Evolutionary conservation across 2,888 invertebrate genomes (phyloP), one percentile per base, ranked within the genome.

Genomic region (Chymomyza caudatula): DNA sequence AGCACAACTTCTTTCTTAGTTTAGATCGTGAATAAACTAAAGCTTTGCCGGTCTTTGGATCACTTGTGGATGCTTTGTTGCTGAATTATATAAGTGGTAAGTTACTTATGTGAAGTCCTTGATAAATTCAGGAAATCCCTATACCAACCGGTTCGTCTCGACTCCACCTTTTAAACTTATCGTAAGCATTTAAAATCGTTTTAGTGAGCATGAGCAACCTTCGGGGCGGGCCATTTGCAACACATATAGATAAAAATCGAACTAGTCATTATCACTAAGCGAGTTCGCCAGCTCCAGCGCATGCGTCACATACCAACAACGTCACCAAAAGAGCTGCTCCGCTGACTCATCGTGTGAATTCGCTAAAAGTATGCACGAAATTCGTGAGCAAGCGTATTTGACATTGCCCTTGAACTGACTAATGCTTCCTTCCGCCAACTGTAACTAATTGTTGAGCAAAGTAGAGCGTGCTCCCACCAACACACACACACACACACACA

Each of bases 381-480:
- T 78, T 68, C 71, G 43, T 15, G 47, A 15, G 47, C 13, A 17
- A 13, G 51, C 51, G 19, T 51, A 13, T 51, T 4, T 13, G 63
- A 56, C 20, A 15, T 44, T 77, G 79, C 73, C 77, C 69, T 65
- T 76, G 83, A 61, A 61, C 78, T 83, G 84, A 83, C 80, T 83
- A 81, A 81, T 80, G 78, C 80, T 81, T 81, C 80, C 80, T 83
- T 80, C 80, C 80, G 82, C 52, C 59, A 74, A 76, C 76, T 80
- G 76, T 80, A 80, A 83, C 83, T 80, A 80, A 81, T 78, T 81
- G 79, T 67, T 15, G 67, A 17, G 25, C 63, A 29, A 71, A 71
- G 69, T 75, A 64, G 75, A 69, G 71, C 65, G 66, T 68, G 59
- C 57, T 53, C 60, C 64, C 60, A 71, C 63, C 53, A 56, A 43